phyloP scores from a whole-genome alignment of 2,888 invertebrate genomes.

The Amphimallon solstitiale region DNA sequence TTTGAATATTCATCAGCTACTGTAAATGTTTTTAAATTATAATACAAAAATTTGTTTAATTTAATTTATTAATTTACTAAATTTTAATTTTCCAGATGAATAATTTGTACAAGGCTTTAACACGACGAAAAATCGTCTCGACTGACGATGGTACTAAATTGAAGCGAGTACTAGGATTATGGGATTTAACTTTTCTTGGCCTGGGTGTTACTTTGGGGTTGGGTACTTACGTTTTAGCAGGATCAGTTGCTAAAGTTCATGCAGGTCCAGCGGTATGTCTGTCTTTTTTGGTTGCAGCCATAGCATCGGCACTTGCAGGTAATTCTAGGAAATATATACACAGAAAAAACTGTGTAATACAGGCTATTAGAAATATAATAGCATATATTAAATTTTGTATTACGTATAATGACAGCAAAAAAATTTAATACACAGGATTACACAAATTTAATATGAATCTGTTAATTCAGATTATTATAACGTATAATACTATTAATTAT shows the following conservation, averaged over 20 bases:
- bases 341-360: too few species aligned
- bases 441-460: too few species aligned
- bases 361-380: too few species aligned
- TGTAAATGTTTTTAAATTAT: too few species aligned
- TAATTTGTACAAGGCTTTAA: slow-evolving; percentile 53
- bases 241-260: slow-evolving; percentile 84
- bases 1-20: too few species aligned
- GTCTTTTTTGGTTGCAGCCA: slow-evolving; percentile 90
- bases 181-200: slow-evolving; percentile 88
- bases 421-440: too few species aligned
- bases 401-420: too few species aligned
- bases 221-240: slow-evolving; percentile 96
- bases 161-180: slow-evolving; percentile 77
- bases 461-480: too few species aligned
- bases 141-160: slow-evolving; percentile 61
- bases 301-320: slow-evolving; percentile 94
- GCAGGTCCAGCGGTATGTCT: slow-evolving; percentile 93
- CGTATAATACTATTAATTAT: too few species aligned
- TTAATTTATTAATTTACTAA: background rate
- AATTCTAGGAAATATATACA: slow-evolving; percentile 46
- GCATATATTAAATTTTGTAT: too few species aligned
- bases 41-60: background rate
- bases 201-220: slow-evolving; percentile 91
- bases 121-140: slow-evolving; percentile 62
- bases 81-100: slow-evolving; percentile 28